Percentiles rank a stretch among this genome's conserved stretches.
These are phyloP conservation scores for Lophochroa leadbeateri DNA, from an alignment of 2,113 vertebrate genomes.

Conservation along the genomic window DNA sequence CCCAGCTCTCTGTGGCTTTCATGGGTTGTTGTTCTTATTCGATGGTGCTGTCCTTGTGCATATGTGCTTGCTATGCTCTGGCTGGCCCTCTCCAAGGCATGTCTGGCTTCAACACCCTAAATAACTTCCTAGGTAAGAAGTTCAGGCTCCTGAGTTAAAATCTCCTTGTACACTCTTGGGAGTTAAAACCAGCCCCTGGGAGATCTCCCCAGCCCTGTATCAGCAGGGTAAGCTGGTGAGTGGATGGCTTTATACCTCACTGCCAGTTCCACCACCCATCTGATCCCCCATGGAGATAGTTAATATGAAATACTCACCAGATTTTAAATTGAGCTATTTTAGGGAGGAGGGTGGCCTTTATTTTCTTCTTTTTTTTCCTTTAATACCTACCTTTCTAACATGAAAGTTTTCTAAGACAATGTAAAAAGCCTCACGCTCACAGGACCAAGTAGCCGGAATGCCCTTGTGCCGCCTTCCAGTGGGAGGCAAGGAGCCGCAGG, in stretches of 20 bases:
- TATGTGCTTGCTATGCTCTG: background rate
- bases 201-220: background rate
- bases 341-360: background rate
- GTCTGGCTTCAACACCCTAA: background rate
- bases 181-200: background rate
- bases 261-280: background rate
- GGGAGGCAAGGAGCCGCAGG: background rate
- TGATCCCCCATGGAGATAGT: fast-evolving
- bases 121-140: background rate
- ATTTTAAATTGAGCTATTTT: background rate
- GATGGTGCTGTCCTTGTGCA: background rate
- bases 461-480: background rate
- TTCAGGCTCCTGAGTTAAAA: background rate
- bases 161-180: background rate
- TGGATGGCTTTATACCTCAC: background rate
- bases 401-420: background rate
- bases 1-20: background rate
- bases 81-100: background rate
- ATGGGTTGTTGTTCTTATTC: background rate
- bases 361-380: background rate
- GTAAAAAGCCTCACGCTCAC: background rate
- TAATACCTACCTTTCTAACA: background rate
- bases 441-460: background rate
- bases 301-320: background rate
- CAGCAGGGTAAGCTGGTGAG: background rate